These are phyloP conservation scores for Agrotis segetum DNA, from an alignment of 2,888 invertebrate species.

Conservation along the genomic window DNA sequence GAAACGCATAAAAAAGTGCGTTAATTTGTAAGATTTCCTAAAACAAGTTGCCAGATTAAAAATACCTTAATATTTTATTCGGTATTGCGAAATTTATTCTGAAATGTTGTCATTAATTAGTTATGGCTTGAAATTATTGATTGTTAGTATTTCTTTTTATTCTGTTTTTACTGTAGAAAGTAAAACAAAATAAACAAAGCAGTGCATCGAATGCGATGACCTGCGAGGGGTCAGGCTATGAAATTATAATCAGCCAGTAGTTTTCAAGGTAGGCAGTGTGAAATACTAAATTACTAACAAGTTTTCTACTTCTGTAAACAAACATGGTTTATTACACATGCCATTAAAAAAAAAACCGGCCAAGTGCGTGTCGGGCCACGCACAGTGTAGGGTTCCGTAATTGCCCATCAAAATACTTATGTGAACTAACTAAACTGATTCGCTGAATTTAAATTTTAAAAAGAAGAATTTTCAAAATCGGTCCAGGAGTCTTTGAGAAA, in stretches of 20 bases:
- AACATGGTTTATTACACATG: background rate
- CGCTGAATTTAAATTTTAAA: no score
- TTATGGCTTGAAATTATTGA: constrained; percentile 36
- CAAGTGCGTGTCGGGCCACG: no score
- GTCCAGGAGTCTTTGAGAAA: no score
- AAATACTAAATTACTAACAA: constrained; percentile 13
- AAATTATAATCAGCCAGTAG: constrained; percentile 1
- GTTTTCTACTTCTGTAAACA: background rate
- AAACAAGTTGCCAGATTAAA: constrained; percentile 31
- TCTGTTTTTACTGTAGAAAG: constrained; percentile 30
- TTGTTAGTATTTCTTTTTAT: constrained; percentile 41
- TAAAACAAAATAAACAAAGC: constrained; percentile 23
- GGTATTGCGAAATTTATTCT: constrained; percentile 52
- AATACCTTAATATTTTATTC: constrained; percentile 43
- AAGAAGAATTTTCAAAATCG: no score
- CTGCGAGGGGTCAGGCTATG: constrained; percentile 6
- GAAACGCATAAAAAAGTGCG: constrained; percentile 26
- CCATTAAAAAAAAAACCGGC: no score
- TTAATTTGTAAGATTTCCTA: constrained; percentile 52
- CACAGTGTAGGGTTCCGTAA: no score
- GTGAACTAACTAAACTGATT: no score
- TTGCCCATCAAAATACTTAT: no score
- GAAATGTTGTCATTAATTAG: constrained; percentile 49
- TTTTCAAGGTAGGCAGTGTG: background rate
- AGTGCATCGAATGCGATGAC: constrained; percentile 29